Evolutionary conservation across 1,140 invertebrate species (phyloP).

Genomic region (Drosophila truncata): DNA sequence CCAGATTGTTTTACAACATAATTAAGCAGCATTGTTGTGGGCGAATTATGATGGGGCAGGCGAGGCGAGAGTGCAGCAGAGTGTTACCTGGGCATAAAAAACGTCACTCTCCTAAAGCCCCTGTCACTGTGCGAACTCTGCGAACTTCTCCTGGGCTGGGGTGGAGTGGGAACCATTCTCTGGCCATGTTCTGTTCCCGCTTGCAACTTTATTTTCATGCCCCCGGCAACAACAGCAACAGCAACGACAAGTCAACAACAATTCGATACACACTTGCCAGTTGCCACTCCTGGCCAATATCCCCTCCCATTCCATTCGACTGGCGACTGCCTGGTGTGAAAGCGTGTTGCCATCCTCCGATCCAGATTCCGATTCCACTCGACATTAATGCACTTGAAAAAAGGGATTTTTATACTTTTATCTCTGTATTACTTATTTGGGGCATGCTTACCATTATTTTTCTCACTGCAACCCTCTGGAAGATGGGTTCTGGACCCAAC

Average conservation of each 20-base stretch:
- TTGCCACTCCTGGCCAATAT: conserved; percentile 37
- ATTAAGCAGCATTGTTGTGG: conserved; percentile 75
- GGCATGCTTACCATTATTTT: background rate
- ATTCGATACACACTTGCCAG: conserved; percentile 79
- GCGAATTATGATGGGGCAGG: conserved; percentile 75
- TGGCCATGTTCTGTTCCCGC: conserved; percentile 39
- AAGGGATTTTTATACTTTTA: background rate
- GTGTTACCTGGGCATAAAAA: conserved; percentile 50
- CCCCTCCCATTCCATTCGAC: conserved; percentile 7
- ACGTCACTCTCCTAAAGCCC: conserved; percentile 65
- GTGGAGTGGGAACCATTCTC: conserved; percentile 22
- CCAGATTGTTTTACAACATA: conserved; percentile 82
- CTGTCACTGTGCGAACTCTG: conserved; percentile 59
- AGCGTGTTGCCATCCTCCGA: conserved; percentile 61
- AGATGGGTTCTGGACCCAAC: conserved; percentile 3
- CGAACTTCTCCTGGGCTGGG: conserved; percentile 4
- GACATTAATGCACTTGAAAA: conserved; percentile 15
- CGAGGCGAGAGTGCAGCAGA: conserved; percentile 53
- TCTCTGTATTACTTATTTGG: background rate
- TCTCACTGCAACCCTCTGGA: conserved; percentile 17
- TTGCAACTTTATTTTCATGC: conserved; percentile 78
- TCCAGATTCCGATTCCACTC: conserved; percentile 32
- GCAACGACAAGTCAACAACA: conserved; percentile 71
- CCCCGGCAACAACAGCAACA: conserved; percentile 52
- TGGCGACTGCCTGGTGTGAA: conserved; percentile 78